Base-by-base conservation (phyloP, 53 echinoderm and acorn worm species). In the Hippasteria phrygiana region DNA sequence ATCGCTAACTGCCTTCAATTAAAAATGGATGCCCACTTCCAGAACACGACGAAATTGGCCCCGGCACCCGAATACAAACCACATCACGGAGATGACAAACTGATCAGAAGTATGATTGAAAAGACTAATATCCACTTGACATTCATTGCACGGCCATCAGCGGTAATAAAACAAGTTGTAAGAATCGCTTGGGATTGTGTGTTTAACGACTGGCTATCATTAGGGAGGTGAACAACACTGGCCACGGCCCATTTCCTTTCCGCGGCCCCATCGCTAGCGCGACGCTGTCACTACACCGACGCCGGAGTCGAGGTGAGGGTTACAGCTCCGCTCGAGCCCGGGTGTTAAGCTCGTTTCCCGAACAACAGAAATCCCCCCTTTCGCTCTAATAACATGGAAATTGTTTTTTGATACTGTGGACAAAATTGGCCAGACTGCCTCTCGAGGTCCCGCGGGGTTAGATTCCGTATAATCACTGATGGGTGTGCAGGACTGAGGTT, bases 391-490 rank as follows among this genome's bases (percentile, higher is more conserved):
- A 28, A 82, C 82, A 65, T 41, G 82, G 65, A 82, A 32, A 43
- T 66, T 64, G 82, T 82, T 82, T 65, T 82, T 66, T 64, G 82
- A 82, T 82, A 82, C 82, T 80, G 41, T 28, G 80, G 34, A 82
- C 31, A 82, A 82, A 82, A 82, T 80, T 80, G 28, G 63, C 64
- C 66, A 17, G 64, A 32, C 43, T 64, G 11, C 18, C 55, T 62
- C 43, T n/a, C 17, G 28, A 32, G 45, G 24, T 46, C 65, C 16
- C 66, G 46, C 16, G 10, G 82, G 18, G 43, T 63, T 63, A 7
- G 55, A 10, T 54, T 20, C 20, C 46, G 46, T 11, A n/a, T n/a
- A 11, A 45, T 54, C 17, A 54, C 54, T n/a, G 54, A 51, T 56
- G 26, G 59, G 8, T 22, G 26, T 24, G 8, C 2, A 59, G 24